phyloP scores from a whole-genome alignment of 2,888 invertebrate species.

The Synanthedon myopaeformis region DNA sequence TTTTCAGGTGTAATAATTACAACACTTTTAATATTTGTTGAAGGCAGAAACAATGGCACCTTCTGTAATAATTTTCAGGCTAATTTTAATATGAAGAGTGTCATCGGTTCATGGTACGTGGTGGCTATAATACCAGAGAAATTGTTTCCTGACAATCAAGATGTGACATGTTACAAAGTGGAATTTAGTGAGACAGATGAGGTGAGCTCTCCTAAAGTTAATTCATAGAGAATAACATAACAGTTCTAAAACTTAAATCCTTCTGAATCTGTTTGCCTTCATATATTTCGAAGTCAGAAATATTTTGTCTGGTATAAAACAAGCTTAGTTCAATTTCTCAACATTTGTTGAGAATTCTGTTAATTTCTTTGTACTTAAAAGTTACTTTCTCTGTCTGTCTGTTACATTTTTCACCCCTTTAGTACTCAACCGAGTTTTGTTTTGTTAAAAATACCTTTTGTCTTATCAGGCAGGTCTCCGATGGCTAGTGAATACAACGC shows the following conservation, averaged over 20 bases:
- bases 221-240: neutral
- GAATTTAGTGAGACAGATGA: slow-evolving; percentile 53
- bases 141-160: slow-evolving; percentile 36
- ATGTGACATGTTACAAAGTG: slow-evolving; percentile 39
- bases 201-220: slow-evolving; percentile 21
- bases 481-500: slow-evolving; percentile 45
- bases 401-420: no score
- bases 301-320: no score
- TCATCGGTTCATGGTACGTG: slow-evolving; percentile 45
- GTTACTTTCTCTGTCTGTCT: no score
- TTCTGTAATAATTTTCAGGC: slow-evolving; percentile 39
- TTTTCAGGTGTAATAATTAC: no score
- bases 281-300: neutral
- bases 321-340: no score
- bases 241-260: neutral
- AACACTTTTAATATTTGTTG: neutral
- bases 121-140: slow-evolving; percentile 49
- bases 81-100: slow-evolving; percentile 32
- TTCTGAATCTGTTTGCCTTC: neutral
- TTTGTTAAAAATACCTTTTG: no score
- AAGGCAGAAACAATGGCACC: neutral
- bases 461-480: slow-evolving; percentile 35
- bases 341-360: no score
- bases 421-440: no score
- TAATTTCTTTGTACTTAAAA: no score